phyloP scores from a whole-genome alignment of 1,140 invertebrate species.

The Helicoverpa armigera region DNA sequence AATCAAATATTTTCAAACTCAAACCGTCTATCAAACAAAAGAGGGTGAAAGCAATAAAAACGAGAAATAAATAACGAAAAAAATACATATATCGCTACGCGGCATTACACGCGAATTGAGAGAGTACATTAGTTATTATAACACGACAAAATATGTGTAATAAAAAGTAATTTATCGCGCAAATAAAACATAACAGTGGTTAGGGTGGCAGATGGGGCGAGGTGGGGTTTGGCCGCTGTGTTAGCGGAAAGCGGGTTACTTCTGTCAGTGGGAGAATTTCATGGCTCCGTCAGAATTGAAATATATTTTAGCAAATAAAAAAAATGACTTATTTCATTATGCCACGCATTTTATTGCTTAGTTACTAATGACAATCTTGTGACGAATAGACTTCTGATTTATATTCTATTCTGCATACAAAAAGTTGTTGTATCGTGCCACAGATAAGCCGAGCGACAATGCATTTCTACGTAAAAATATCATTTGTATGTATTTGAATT shows the following conservation, averaged over 20 bases:
- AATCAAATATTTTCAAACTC: slow-evolving; percentile 31
- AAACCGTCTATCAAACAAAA: slow-evolving; percentile 34
- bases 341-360: too few species aligned
- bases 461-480: too few species aligned
- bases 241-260: slow-evolving; percentile 2
- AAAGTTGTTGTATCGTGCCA: too few species aligned
- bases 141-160: slow-evolving; percentile 87
- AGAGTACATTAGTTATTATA: slow-evolving; percentile 88
- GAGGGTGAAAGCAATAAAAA: slow-evolving; percentile 71
- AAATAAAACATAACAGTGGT: slow-evolving; percentile 87
- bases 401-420: too few species aligned
- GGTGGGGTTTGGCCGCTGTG: not conserved
- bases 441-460: too few species aligned
- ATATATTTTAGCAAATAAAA: not conserved
- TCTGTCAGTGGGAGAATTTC: not conserved
- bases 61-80: slow-evolving; percentile 78
- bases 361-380: too few species aligned
- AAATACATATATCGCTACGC: slow-evolving; percentile 64
- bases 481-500: too few species aligned
- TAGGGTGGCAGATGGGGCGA: slow-evolving; percentile 84
- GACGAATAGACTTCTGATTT: too few species aligned
- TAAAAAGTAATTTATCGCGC: slow-evolving; percentile 87
- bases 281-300: not conserved
- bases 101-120: slow-evolving; percentile 86
- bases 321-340: too few species aligned